Conservation (phyloP, 2,113 vertebrate genomes). For the Rhagologus leucostigma region DNA sequence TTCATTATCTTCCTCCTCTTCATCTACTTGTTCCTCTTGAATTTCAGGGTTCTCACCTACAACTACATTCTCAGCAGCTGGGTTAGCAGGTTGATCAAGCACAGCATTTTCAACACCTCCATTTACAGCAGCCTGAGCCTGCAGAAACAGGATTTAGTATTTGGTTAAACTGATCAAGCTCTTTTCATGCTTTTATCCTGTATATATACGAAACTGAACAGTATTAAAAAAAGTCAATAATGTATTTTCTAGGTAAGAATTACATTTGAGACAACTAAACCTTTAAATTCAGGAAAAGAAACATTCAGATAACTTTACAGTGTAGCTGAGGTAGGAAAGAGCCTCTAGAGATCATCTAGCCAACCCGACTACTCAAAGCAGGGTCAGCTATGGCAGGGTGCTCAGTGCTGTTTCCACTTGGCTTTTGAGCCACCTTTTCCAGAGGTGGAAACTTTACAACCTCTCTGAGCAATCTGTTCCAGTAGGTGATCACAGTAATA, state of each 20-base stretch:
- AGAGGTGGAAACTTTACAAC: neutral
- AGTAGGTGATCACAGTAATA: neutral
- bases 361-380: neutral
- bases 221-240: neutral
- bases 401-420: neutral
- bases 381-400: neutral
- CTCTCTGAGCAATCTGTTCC: neutral
- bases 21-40: conserved; percentile 83
- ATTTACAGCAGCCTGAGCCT: conserved; percentile 81
- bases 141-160: neutral
- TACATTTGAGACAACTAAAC: neutral
- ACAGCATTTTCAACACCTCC: conserved; percentile 80
- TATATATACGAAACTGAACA: fast-evolving
- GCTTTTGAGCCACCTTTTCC: neutral
- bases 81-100: conserved; percentile 78
- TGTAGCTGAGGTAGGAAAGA: neutral
- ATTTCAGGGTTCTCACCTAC: conserved; percentile 86
- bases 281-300: neutral
- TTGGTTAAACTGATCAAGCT: neutral
- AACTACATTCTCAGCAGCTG: conserved; percentile 82
- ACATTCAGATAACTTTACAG: neutral
- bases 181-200: neutral
- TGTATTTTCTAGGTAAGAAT: neutral
- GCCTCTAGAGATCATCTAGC: neutral
- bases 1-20: conserved; percentile 89